Evolutionary conservation across 1,140 invertebrate genomes (phyloP).

Genomic region (Spodoptera litura): DNA sequence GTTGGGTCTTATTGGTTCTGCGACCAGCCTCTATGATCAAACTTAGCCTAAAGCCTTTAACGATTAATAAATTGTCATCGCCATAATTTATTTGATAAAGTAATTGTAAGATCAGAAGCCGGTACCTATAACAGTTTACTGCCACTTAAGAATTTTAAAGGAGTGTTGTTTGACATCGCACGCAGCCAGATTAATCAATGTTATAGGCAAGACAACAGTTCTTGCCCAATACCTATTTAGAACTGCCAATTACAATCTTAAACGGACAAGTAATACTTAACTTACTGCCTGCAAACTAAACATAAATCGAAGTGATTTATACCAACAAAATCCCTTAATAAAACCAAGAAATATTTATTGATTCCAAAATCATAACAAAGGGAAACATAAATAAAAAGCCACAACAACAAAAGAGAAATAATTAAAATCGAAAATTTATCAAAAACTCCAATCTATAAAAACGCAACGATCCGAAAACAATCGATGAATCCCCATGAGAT

Average conservation of each 20-base stretch:
- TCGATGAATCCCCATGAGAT: constrained; percentile 52
- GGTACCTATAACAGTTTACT: not conserved
- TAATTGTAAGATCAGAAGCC: constrained; percentile 1
- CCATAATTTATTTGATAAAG: not conserved
- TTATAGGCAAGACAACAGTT: constrained; percentile 17
- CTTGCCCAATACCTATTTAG: constrained; percentile 8
- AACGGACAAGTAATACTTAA: constrained; percentile 1
- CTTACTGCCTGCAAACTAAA: not conserved
- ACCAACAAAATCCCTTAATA: not conserved
- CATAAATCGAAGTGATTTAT: not conserved
- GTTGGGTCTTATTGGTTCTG: no score
- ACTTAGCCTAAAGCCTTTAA: no score
- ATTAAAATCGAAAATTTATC: constrained; percentile 23
- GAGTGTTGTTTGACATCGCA: constrained; percentile 19
- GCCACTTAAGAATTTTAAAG: constrained; percentile 29
- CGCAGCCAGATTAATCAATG: constrained; percentile 19
- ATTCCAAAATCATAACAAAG: not conserved
- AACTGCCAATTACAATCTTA: constrained; percentile 25
- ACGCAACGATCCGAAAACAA: constrained; percentile 17
- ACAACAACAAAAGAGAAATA: not conserved
- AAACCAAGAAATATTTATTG: not conserved
- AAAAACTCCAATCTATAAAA: constrained; percentile 23
- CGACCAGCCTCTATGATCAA: no score
- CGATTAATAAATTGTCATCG: no score
- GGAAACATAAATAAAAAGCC: not conserved